Evolutionary conservation across 2,888 invertebrate species (phyloP).

Genomic region (Sarcophaga variegata): DNA sequence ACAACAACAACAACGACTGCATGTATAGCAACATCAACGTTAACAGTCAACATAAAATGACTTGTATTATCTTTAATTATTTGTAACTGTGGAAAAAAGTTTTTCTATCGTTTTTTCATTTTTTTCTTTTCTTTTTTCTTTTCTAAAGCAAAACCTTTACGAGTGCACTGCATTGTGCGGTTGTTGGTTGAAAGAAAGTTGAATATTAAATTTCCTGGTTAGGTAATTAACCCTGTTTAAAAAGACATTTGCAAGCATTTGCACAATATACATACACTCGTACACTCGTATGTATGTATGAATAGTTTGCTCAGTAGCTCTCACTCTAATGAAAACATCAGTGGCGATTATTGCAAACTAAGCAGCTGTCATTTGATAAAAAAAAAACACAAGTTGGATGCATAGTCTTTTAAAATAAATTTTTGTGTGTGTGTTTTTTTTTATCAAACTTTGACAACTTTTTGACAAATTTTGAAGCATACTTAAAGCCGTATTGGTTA

Average conservation of each 20-base stretch:
- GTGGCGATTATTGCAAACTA: no score
- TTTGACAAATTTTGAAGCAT: no score
- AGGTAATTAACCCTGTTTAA: conserved; percentile 67
- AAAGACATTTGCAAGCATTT: conserved; percentile 21
- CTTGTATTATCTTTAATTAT: conserved; percentile 64
- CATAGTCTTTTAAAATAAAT: no score
- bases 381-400: no score
- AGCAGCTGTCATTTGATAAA: no score
- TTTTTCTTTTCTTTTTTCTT: conserved; percentile 1
- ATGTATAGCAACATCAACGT: conserved; percentile 23
- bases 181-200: conserved; percentile 60
- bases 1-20: background rate
- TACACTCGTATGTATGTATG: no score
- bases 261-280: no score
- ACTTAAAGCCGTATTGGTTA: no score
- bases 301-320: background rate
- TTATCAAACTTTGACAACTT: no score
- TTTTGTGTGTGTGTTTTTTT: no score
- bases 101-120: background rate
- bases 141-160: background rate
- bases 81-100: conserved; percentile 60
- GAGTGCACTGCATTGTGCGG: conserved; percentile 19
- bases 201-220: conserved; percentile 68
- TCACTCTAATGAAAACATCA: background rate
- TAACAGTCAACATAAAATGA: conserved; percentile 41